These are phyloP conservation scores for Sylvilagus bachmani DNA, from an alignment of 2,113 vertebrate species.

Conservation along the genomic window DNA sequence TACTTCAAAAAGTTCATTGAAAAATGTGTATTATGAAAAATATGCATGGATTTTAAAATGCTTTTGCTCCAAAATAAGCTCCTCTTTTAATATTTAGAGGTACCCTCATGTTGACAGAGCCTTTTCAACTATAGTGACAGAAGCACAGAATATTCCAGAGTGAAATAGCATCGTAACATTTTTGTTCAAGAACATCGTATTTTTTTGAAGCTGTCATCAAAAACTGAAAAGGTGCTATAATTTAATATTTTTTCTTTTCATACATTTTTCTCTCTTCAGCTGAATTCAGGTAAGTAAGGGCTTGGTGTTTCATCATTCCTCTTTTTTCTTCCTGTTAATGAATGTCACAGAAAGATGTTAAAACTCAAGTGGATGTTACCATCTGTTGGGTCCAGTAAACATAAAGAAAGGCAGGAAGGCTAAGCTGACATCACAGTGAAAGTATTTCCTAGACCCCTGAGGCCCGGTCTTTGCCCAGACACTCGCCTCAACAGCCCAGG, in stretches of 20 bases:
- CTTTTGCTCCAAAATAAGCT: no score
- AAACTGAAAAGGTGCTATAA: not conserved
- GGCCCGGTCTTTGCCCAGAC: not conserved
- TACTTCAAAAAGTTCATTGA: no score
- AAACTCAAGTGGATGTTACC: not conserved
- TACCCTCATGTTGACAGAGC: not conserved
- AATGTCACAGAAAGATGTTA: conserved; percentile 44
- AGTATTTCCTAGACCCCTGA: not conserved
- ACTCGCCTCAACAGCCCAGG: not conserved
- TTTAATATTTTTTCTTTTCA: conserved; percentile 53
- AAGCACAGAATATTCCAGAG: not conserved
- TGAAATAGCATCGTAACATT: not conserved
- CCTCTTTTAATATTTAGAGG: no score
- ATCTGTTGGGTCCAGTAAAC: not conserved
- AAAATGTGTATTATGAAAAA: no score
- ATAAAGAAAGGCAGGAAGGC: not conserved
- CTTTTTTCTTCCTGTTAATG: conserved; percentile 56
- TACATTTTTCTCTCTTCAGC: conserved; percentile 43
- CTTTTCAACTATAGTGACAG: not conserved
- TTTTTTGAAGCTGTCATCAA: conserved; percentile 41
- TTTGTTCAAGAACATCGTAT: conserved; percentile 13
- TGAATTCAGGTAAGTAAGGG: conserved; percentile 19
- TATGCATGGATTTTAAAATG: no score
- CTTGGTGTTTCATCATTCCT: conserved; percentile 57
- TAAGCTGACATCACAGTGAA: not conserved